Base-by-base conservation (phyloP, 2,113 vertebrate species). In the Promerops cafer region DNA sequence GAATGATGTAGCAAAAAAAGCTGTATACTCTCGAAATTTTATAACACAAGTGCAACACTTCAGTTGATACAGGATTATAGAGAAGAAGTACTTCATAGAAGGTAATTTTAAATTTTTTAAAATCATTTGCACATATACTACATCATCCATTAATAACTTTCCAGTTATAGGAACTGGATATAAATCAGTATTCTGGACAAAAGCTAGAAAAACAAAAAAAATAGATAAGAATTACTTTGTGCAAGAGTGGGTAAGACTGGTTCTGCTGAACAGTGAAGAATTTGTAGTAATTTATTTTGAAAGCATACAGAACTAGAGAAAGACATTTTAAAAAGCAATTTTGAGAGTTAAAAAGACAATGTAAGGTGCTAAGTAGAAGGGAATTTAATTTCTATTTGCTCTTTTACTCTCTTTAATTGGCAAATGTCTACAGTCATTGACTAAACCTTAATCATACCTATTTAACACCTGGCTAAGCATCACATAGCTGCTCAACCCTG, bases 401-500 rank as follows among this genome's bases (percentile, higher is more conserved):
- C 81, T 66, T 95, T 93, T 90, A 63, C 71, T 71, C 60, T 82
- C 66, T 68, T 89, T 93, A 95, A 92, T 93, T 83, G 72, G 57
- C 60, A 77, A 96, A 95, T 60, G 66, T 60, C 74, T 92, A 52
- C 56, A 91, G 75, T 89, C 93, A 87, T 93, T 90, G 91, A 70
- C 93, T 65, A 79, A 75, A 87, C 50, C 77, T 87, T 75, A 92
- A 78, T 52, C 75, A 52, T 75, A 91, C 61, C 65, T 89, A 96
- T 96, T 97, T 97, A 95, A 96, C 95, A 96, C 80, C 77, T 93
- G 95, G 90, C 77, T 97, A 95, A 90, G 87, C 94, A 95, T 60
- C 86, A 95, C 79, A 97, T 96, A 91, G 74, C 92, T 64, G 86
- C 90, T 93, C 77, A 96, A 83, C 84, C 78, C n/a, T 79, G 75